A percentile compares a stretch with the other conserved stretches of the same genome.
These are phyloP conservation scores for Drosophila sproati DNA, from an alignment of 1,140 invertebrate species.

Conservation along the genomic window DNA sequence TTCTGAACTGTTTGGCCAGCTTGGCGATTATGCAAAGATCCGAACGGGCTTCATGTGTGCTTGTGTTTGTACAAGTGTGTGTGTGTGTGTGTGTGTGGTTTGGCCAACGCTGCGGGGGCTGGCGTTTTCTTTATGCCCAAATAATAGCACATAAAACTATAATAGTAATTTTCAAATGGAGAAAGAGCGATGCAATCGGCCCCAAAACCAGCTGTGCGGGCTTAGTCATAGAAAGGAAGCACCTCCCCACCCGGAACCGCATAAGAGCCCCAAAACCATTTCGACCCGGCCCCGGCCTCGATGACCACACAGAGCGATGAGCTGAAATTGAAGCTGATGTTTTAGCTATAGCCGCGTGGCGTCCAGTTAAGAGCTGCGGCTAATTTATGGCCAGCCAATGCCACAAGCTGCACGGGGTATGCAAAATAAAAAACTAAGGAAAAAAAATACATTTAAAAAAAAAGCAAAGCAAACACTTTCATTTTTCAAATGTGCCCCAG, in stretches of 20 bases:
- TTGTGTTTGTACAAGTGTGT: conserved; percentile 3
- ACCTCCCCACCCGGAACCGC: neutral
- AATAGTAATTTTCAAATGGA: conserved; percentile 82
- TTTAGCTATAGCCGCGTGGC: conserved; percentile 42
- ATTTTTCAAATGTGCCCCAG: conserved; percentile 63
- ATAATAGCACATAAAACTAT: conserved; percentile 84
- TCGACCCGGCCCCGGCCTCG: conserved; percentile 26
- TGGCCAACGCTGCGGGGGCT: conserved; percentile 71
- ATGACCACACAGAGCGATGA: conserved; percentile 77
- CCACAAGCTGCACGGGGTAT: conserved; percentile 67
- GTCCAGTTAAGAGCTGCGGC: conserved; percentile 61
- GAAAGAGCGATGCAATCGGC: conserved; percentile 79
- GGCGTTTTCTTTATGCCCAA: conserved; percentile 77
- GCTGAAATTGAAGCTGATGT: conserved; percentile 56
- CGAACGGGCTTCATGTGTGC: conserved; percentile 17
- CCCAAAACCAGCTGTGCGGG: conserved; percentile 68
- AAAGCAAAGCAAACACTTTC: conserved; percentile 78
- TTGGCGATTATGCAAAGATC: conserved; percentile 71
- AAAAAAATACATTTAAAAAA: conserved; percentile 38
- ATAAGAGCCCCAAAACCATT: conserved; percentile 5
- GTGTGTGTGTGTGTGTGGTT: conserved; percentile 64
- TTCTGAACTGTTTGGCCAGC: conserved; percentile 18
- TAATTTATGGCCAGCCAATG: conserved; percentile 79
- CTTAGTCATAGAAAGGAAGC: conserved; percentile 77
- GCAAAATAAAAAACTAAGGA: neutral